Base-by-base conservation (phyloP, 92 coral and sea anemone species). In the Pocillopora meandrina region DNA sequence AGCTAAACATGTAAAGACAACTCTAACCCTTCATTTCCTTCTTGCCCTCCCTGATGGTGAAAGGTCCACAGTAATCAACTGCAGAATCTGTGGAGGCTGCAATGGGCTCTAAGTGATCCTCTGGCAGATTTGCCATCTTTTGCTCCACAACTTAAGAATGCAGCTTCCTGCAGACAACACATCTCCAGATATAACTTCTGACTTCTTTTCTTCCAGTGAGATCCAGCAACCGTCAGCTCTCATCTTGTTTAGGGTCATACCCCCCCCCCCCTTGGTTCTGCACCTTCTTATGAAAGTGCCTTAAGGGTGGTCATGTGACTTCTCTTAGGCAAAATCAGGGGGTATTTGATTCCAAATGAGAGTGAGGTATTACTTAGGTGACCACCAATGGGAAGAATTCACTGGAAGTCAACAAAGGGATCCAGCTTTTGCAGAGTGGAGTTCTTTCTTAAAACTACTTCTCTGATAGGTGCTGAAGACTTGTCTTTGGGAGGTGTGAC, bases 1-100 rank as follows among this genome's bases (percentile, higher is more conserved):
- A 14, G 92, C 6, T 90, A 91, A 79, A 36, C 87, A 87, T 0
- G 91, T 87, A 65, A 92, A 92, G 5, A 92, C 33, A 49, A 86
- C 92, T 1, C 91, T 91, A 90, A 64, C 95, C 62, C 82, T 92
- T 90, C n/a, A 87, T 69, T 31, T 87, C 91, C 23, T 81, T 90
- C 36, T 91, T 91, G 7, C 88, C 72, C 62, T 86, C 91, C 65
- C 84, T 90, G 8, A 90, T 71, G 10, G 55, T 63, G 65, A 84
- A 92, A 0, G 91, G 93, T 7, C 91, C 87, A 72, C 82, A 87
- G 33, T 79, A 83, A 56, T 90, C 95, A 0, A 89, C 92, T 0
- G 65, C 91, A 73, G 85, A 35, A 56, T 79, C 78, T 1, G 91
- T 90, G 82, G 84, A 90, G 35, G 91, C 93, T 12, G 93, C 85